Conservation (phyloP, 2,113 vertebrate species). For the Poeciliopsis turrubarensis region DNA sequence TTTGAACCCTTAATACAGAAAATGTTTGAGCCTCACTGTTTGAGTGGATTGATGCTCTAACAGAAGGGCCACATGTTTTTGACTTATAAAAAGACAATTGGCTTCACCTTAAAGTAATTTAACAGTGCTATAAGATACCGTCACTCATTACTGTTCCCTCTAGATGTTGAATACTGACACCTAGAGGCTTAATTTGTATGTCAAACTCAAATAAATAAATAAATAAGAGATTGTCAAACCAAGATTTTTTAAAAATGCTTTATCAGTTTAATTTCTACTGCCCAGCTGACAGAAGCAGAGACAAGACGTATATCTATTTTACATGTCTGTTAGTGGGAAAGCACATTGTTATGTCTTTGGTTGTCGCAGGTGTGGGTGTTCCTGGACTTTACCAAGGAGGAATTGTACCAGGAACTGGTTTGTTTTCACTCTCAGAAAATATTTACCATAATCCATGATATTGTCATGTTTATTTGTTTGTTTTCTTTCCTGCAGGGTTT, state of each 20-base stretch:
- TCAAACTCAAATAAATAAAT: not conserved
- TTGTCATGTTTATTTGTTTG: not conserved
- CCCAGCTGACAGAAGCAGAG: not conserved
- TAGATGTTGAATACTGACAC: not conserved
- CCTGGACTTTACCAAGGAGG: slow-evolving; percentile 82
- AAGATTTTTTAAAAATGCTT: not conserved
- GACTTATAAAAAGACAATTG: not conserved
- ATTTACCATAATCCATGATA: not conserved
- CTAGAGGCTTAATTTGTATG: not conserved
- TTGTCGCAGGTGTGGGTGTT: slow-evolving; percentile 75
- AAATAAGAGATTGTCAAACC: too few species aligned
- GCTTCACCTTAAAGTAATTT: not conserved
- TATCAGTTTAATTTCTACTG: not conserved
- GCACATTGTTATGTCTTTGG: slow-evolving; percentile 5
- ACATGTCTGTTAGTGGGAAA: not conserved
- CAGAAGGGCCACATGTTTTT: not conserved
- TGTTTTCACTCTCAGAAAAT: slow-evolving; percentile 8
- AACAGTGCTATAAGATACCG: not conserved
- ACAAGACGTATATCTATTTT: not conserved
- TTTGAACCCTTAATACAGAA: not conserved
- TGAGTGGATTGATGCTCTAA: not conserved
- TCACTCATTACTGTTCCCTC: not conserved
- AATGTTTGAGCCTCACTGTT: too few species aligned
- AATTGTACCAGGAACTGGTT: slow-evolving; percentile 78
- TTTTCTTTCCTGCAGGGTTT: slow-evolving; percentile 75